Evolutionary conservation across 2,888 invertebrate genomes (phyloP), one percentile per base, ranked within the genome.

Genomic region (Plebejus anna): DNA sequence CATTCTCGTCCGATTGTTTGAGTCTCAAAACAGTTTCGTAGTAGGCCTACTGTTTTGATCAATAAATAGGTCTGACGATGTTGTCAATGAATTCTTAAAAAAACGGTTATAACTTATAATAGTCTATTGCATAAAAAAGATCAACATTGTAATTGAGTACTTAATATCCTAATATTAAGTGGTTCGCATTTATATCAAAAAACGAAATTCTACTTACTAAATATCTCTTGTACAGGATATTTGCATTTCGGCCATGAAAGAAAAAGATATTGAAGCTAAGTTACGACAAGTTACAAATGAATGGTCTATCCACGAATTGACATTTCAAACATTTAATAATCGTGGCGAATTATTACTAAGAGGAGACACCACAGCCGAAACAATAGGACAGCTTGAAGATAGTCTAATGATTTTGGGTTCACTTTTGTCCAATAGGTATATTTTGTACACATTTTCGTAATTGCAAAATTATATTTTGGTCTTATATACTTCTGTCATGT

Each of bases 171-270:
- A 47, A 47, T 9, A 42, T 9, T 51, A 13, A 51, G 11, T 51
- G 13, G 9, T 55, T 55, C 4, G 55, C 55, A 16, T 55, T 55
- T 55, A 16, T 55, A 16, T 2, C 4, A 3, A 9, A 11, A 7
- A 11, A 13, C 4, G 16, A 55, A 55, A 55, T 16, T 51, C 16
- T 13, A 55, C 55, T 55, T 55, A 4, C 32, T 22, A 22, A 32
- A 32, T 36, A 38, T 28, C 16, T 61, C 3, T 61, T 70, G 82
- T 83, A 3, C 83, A 96, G 96, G 99, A 99, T 85, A 98, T 99
- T 83, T 99, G 99, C 87, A 99, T 99, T 87, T 98, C 98, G 66
- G 99, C 99, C 0, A 98, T 98, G 96, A 99, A 99, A 90, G 99
- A 99, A 86, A 98, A 98, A 86, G 99, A 99, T 84, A 99, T 99